Evolutionary conservation across 2,113 vertebrate genomes (phyloP).

Genomic region (Clarias macrocephalus): DNA sequence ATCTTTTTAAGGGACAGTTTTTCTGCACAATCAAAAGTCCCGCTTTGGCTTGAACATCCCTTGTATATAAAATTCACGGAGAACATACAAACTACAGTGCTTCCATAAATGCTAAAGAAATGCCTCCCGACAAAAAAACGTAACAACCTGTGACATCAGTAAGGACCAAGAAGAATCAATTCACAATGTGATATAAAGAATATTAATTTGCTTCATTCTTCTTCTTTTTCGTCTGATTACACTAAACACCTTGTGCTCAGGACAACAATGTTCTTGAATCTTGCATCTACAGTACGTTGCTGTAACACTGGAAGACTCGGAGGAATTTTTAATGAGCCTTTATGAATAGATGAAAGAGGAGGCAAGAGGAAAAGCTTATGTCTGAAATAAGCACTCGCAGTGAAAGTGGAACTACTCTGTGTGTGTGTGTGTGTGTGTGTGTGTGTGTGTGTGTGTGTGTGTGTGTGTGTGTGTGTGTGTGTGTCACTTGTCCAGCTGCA

Average conservation of each 20-base stretch:
- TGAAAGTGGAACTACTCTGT: background rate
- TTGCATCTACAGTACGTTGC: background rate
- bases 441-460: background rate
- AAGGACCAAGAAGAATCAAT: no score
- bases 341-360: background rate
- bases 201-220: no score
- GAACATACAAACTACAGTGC: no score
- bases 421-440: background rate
- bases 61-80: no score
- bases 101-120: no score
- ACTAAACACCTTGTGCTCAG: background rate
- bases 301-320: background rate
- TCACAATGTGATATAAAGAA: no score
- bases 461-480: slow-evolving; percentile 15
- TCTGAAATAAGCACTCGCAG: background rate
- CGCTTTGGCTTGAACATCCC: no score
- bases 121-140: no score
- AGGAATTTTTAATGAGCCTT: background rate
- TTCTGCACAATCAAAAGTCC: no score
- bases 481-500: background rate
- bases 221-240: no score
- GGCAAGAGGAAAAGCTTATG: background rate
- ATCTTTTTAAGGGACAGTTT: no score
- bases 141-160: no score
- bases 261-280: background rate